phyloP scores from a whole-genome alignment of 1,140 invertebrate species.

The Saccostrea echinata region DNA sequence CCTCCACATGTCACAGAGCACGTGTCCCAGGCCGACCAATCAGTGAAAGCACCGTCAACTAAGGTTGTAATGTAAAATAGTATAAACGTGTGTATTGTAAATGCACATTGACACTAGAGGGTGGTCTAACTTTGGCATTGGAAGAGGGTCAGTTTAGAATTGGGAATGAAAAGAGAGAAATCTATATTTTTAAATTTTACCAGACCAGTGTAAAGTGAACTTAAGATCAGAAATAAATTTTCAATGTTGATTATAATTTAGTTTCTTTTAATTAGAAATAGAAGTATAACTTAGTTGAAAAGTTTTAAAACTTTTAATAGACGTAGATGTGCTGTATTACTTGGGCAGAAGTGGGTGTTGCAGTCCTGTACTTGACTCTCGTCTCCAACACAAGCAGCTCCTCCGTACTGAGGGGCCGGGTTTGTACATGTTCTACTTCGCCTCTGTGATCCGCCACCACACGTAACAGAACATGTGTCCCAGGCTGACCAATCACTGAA shows the following conservation, averaged over 20 bases:
- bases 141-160: too few species aligned
- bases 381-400: constrained; percentile 59
- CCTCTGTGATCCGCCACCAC: constrained; percentile 60
- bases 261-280: too few species aligned
- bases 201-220: too few species aligned
- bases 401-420: constrained; percentile 65
- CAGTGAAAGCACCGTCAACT: constrained; percentile 66
- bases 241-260: too few species aligned
- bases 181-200: too few species aligned
- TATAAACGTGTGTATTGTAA: too few species aligned
- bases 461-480: constrained; percentile 33
- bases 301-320: background rate
- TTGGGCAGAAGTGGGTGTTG: constrained; percentile 30
- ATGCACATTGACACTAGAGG: too few species aligned
- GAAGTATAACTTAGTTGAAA: too few species aligned
- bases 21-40: background rate
- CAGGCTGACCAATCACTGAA: constrained; percentile 57
- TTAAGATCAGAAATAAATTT: too few species aligned
- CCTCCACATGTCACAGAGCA: constrained; percentile 54
- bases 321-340: background rate
- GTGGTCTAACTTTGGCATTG: too few species aligned
- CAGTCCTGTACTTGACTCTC: background rate
- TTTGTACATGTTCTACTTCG: constrained; percentile 59
- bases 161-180: too few species aligned
- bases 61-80: background rate